Conservation (phyloP, 2,113 vertebrate species). For the Gymnocephalus cernua region DNA sequence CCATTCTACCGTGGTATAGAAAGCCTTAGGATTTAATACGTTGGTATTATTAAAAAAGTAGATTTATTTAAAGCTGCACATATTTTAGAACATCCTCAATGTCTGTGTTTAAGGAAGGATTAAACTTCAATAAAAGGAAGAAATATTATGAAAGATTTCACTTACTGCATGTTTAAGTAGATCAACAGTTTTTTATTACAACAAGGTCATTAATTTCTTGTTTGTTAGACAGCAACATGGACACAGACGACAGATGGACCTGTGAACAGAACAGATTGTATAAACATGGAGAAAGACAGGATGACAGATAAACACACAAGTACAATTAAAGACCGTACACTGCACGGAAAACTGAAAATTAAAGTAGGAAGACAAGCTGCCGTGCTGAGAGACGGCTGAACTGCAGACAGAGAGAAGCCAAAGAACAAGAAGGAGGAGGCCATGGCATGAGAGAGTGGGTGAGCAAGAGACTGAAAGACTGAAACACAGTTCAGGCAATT, state of each 20-base stretch:
- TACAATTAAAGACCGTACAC: background rate
- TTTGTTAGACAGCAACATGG: slow-evolving; percentile 13
- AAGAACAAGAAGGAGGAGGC: slow-evolving; percentile 36
- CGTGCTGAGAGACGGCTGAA: slow-evolving; percentile 2
- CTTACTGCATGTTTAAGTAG: background rate
- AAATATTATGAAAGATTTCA: background rate
- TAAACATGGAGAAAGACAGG: slow-evolving; percentile 10
- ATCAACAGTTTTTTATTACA: background rate
- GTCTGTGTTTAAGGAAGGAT: background rate
- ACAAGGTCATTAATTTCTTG: slow-evolving; percentile 4
- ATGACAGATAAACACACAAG: slow-evolving; percentile 26
- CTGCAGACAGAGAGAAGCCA: slow-evolving; percentile 13
- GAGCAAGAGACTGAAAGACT: slow-evolving; percentile 36
- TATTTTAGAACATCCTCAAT: background rate
- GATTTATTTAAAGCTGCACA: background rate
- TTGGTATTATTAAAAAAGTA: background rate
- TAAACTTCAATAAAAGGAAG: background rate
- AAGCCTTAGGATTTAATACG: too few relatives aligned
- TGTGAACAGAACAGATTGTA: slow-evolving; percentile 4
- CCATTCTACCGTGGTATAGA: too few relatives aligned
- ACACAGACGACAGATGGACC: slow-evolving; percentile 24
- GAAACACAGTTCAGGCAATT: slow-evolving; percentile 35
- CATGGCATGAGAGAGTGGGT: slow-evolving; percentile 52
- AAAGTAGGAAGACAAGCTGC: background rate
- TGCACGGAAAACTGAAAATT: slow-evolving; percentile 10